phyloP scores from a whole-genome alignment of 2,113 vertebrate species.

The Setophaga petechia region DNA sequence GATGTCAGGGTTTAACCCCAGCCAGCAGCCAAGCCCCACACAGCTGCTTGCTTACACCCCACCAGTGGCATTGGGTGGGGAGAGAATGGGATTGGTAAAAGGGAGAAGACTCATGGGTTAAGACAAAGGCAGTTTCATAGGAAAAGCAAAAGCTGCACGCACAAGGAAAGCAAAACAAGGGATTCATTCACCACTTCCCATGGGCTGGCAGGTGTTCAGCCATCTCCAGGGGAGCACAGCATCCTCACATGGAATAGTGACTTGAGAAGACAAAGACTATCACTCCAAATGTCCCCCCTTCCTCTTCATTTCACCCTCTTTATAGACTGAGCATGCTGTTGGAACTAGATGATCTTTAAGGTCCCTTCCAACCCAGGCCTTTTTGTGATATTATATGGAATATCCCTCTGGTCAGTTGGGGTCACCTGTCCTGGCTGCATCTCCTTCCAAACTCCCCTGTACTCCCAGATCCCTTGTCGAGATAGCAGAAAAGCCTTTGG shows the following conservation, averaged over 20 bases:
- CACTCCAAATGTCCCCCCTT: neutral
- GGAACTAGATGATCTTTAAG: neutral
- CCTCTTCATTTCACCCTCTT: neutral
- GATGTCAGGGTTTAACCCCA: neutral
- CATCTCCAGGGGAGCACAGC: neutral
- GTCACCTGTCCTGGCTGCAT: neutral
- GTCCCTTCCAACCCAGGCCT: neutral
- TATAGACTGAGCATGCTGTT: neutral
- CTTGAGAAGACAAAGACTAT: neutral
- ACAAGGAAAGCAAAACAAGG: neutral
- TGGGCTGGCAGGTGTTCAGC: neutral
- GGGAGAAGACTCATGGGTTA: neutral
- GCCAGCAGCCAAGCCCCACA: too few species aligned
- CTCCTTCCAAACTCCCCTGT: neutral
- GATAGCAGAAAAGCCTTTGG: neutral
- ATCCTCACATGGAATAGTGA: rapidly evolving
- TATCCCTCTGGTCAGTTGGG: neutral
- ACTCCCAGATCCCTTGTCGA: neutral
- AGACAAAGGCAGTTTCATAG: neutral
- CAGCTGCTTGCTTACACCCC: rapidly evolving
- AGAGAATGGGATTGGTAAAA: neutral
- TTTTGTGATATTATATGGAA: neutral
- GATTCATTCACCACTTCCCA: neutral
- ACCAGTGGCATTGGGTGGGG: neutral
- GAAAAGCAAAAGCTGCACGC: neutral